Evolutionary conservation across 2,113 vertebrate species (phyloP).

Genomic region (Caracal caracal): DNA sequence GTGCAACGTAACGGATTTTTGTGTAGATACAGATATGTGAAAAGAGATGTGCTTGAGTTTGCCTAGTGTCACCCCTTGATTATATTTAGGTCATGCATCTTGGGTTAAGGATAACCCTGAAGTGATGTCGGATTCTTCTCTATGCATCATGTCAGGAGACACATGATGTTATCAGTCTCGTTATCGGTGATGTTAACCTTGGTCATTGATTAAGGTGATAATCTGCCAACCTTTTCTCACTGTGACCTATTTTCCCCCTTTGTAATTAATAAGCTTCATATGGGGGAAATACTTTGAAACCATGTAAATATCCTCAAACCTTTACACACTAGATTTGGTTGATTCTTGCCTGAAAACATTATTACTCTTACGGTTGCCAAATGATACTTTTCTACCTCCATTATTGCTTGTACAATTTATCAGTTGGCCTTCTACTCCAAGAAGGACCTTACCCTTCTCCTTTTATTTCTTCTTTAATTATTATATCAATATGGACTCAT

Average conservation of each 20-base stretch:
- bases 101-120: not conserved
- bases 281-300: not conserved
- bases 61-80: not conserved
- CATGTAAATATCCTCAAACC: not conserved
- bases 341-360: not conserved
- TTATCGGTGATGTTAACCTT: not conserved
- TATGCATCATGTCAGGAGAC: not conserved
- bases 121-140: not conserved
- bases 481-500: not conserved
- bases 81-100: not conserved
- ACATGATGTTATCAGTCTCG: not conserved
- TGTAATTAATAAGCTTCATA: not conserved
- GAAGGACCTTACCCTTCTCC: not conserved
- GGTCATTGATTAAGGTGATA: not conserved
- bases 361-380: not conserved
- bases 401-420: not conserved
- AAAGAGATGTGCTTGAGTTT: not conserved
- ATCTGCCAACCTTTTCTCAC: not conserved
- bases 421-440: not conserved
- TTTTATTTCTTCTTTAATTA: constrained; percentile 1
- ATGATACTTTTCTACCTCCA: not conserved
- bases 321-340: not conserved
- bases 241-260: not conserved
- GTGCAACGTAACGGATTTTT: not conserved
- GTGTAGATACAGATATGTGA: not conserved